Percentiles rank a stretch among this genome's conserved stretches.
Evolutionary conservation across 1,140 invertebrate genomes (phyloP).

Genomic region (Zaprionus gabonicus): DNA sequence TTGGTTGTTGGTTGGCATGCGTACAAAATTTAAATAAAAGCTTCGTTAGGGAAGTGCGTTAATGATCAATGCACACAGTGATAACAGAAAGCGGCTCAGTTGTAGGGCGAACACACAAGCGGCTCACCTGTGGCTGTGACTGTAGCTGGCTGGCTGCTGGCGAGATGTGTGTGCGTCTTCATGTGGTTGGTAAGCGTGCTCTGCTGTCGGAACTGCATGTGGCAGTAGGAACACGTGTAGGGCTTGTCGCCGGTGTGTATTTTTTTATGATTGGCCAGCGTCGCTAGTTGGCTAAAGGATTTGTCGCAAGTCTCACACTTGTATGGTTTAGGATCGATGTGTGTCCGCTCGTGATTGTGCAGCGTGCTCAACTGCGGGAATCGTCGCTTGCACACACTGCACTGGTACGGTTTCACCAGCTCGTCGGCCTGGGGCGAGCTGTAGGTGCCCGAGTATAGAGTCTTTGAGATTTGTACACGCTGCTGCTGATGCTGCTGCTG

Average conservation of each 20-base stretch:
- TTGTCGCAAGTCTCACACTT: slow-evolving; percentile 84
- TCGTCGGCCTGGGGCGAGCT: slow-evolving; percentile 81
- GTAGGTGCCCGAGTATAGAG: slow-evolving; percentile 79
- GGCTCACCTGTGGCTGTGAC: slow-evolving; percentile 69
- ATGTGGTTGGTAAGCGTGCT: slow-evolving; percentile 83
- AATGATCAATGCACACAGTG: slow-evolving; percentile 81
- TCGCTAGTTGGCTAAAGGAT: slow-evolving; percentile 79
- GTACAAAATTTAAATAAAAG: slow-evolving; percentile 84
- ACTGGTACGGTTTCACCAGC: slow-evolving; percentile 84
- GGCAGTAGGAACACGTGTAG: slow-evolving; percentile 82
- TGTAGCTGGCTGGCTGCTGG: slow-evolving; percentile 50
- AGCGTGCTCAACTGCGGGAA: slow-evolving; percentile 83
- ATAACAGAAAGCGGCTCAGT: slow-evolving; percentile 82
- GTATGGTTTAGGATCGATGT: slow-evolving; percentile 84
- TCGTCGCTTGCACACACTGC: slow-evolving; percentile 81
- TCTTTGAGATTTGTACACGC: slow-evolving; percentile 81
- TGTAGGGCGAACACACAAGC: slow-evolving; percentile 71
- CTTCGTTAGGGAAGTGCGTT: slow-evolving; percentile 84
- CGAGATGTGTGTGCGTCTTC: slow-evolving; percentile 83
- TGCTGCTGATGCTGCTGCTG: slow-evolving; percentile 74
- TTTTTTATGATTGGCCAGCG: slow-evolving; percentile 83
- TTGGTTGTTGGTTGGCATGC: slow-evolving; percentile 66
- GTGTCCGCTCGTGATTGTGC: slow-evolving; percentile 83
- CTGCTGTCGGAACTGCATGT: slow-evolving; percentile 82
- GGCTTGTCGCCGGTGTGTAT: slow-evolving; percentile 84